Evolutionary conservation across 2,113 vertebrate species (phyloP), one percentile per base, ranked within the genome.

Genomic region (Melanostigma gelatinosum): DNA sequence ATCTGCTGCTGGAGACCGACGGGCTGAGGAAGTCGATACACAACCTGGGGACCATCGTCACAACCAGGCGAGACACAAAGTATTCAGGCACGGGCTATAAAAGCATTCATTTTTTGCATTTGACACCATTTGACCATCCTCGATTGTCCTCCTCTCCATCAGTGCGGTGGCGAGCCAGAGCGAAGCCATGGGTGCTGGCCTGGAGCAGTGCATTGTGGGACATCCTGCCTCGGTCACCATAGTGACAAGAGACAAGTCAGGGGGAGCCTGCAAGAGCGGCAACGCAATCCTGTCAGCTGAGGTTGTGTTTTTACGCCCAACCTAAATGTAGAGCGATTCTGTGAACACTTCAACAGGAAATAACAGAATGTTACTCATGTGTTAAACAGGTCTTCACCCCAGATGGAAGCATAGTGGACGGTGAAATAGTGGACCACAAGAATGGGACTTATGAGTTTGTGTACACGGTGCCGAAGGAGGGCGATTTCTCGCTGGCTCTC

Each of bases 161-260:
- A 99, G 97, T 13, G 98, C 98, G 0, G 97, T 99, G 16, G 98
- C 98, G 66, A 97, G 97, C 22, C 97, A 99, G 93, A 98, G 97
- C 0, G 98, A 98, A 71, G 98, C 96, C 66, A 97, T 96, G 0
- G 98, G 98, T 0, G 95, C 96, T 34, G 98, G 98, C 0, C 92
- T 99, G 89, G 96, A 96, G 89, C 97, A 98, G 93, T 97, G 97
- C 15, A 80, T 97, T 27, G 96, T 99, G 0, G 98, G 97, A 52
- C 96, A 97, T 83, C 96, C 97, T 38, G 96, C 97, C 89, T 98
- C 97, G 0, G 96, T 99, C 5, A 97, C 97, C 77, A 97, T 99
- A 63, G 98, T 97, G 4, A 99, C 98, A 20, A 97, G 97, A 93
- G 98, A 99, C 92, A 99, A 99, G 83, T 96, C 97, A 69, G 98